Evolutionary conservation across 2,797 vertebrate species (phyloP).

Genomic region (Tinamus major): DNA sequence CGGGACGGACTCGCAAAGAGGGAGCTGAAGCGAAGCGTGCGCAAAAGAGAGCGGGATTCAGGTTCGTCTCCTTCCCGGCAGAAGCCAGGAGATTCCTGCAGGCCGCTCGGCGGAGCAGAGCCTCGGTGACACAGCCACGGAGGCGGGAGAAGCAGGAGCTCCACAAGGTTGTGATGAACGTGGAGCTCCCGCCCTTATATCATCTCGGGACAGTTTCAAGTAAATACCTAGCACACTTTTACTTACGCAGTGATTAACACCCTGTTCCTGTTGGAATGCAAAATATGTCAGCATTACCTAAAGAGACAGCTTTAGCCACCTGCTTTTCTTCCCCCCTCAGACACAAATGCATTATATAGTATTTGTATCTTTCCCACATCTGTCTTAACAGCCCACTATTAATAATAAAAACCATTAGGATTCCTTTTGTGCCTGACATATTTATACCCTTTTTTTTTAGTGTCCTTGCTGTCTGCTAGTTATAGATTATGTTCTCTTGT

Average conservation of each 20-base stretch:
- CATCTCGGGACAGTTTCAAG: neutral
- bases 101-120: neutral
- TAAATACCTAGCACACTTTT: neutral
- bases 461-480: neutral
- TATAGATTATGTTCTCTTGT: neutral
- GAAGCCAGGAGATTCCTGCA: neutral
- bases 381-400: neutral
- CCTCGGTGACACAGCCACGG: accelerated
- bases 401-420: constrained; percentile 19
- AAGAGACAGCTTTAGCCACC: neutral
- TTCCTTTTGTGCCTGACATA: neutral
- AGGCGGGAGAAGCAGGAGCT: neutral
- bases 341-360: neutral
- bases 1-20: neutral
- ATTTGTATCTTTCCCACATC: neutral
- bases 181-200: neutral
- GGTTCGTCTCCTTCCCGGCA: neutral
- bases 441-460: neutral
- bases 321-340: neutral
- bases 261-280: neutral
- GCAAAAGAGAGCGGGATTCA: neutral
- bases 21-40: accelerated
- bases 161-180: accelerated
- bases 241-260: neutral
- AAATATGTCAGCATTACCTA: neutral